Conservation (phyloP, 2,797 vertebrate genomes). For the Halcyon chelicuti region DNA sequence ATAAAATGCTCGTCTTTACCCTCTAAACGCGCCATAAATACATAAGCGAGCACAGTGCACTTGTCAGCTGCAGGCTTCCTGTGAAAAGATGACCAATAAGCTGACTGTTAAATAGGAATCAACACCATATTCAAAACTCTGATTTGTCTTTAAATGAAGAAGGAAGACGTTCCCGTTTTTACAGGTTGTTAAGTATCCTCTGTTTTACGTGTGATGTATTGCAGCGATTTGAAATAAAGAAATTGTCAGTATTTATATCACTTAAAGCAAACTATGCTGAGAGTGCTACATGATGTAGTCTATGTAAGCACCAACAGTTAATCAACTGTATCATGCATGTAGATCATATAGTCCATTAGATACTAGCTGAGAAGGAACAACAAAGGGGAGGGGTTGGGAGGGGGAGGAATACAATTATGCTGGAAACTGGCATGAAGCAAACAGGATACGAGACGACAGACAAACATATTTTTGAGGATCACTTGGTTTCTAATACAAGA, state of each 20-base stretch:
- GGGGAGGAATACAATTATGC: constrained; percentile 70
- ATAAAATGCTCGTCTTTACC: not conserved
- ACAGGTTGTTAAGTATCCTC: constrained; percentile 72
- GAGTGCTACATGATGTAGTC: constrained; percentile 46
- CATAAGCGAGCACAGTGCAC: constrained; percentile 13
- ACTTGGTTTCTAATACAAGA: constrained; percentile 63
- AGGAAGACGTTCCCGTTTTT: constrained; percentile 58
- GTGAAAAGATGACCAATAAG: constrained; percentile 29
- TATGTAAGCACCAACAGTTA: constrained; percentile 67
- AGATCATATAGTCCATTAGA: constrained; percentile 74
- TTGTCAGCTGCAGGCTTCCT: constrained; percentile 13
- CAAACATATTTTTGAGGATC: constrained; percentile 74
- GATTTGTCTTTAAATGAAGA: constrained; percentile 40
- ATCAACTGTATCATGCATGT: constrained; percentile 63
- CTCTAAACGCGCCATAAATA: constrained; percentile 5
- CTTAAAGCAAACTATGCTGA: constrained; percentile 66
- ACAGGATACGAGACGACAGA: constrained; percentile 69
- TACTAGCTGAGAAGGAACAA: constrained; percentile 72
- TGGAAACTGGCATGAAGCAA: constrained; percentile 68
- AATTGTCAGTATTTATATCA: constrained; percentile 69
- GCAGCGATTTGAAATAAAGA: constrained; percentile 65
- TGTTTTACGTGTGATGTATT: constrained; percentile 68
- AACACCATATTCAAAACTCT: constrained; percentile 52
- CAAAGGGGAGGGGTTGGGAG: constrained; percentile 59
- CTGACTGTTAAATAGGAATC: constrained; percentile 29